Evolutionary conservation across 2,113 vertebrate genomes (phyloP).

Genomic region (Sceloporus undulatus): DNA sequence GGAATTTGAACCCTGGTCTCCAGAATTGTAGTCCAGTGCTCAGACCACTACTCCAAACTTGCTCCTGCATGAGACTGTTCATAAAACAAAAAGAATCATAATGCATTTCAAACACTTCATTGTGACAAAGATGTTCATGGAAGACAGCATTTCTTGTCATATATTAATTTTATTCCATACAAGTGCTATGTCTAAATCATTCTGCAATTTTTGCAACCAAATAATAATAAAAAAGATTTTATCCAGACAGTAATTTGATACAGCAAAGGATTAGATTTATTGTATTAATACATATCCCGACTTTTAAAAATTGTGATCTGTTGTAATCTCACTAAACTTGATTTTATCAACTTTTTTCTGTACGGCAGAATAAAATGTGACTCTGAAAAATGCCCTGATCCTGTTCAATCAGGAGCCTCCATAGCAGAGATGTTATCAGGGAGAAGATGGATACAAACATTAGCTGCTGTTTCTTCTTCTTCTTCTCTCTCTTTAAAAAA

Average conservation of each 20-base stretch:
- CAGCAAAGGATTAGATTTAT: conserved; percentile 74
- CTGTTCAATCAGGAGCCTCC: conserved; percentile 62
- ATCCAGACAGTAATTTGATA: conserved; percentile 69
- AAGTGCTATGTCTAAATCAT: conserved; percentile 59
- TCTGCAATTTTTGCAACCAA: conserved; percentile 72
- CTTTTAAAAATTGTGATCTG: conserved; percentile 74
- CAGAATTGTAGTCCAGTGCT: no score
- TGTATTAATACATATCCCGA: conserved; percentile 69
- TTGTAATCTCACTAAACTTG: conserved; percentile 65
- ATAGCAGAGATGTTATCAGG: conserved; percentile 63
- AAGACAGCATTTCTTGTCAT: conserved; percentile 42
- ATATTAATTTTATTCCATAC: conserved; percentile 35
- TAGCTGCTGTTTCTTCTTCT: conserved; percentile 41
- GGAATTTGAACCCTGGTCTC: no score
- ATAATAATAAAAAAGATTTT: conserved; percentile 65
- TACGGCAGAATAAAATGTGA: conserved; percentile 62
- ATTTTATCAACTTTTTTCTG: conserved; percentile 71
- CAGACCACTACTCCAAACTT: no score
- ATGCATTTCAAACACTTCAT: conserved; percentile 15
- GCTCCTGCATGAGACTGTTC: background rate
- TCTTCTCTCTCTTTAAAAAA: background rate
- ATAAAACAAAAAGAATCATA: background rate
- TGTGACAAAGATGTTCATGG: conserved; percentile 1
- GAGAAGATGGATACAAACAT: conserved; percentile 45
- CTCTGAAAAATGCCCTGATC: conserved; percentile 69